Percentiles rank a stretch among this genome's conserved stretches.
Conservation (phyloP, 2,888 invertebrate genomes). For the Drosophila suboccidentalis region DNA sequence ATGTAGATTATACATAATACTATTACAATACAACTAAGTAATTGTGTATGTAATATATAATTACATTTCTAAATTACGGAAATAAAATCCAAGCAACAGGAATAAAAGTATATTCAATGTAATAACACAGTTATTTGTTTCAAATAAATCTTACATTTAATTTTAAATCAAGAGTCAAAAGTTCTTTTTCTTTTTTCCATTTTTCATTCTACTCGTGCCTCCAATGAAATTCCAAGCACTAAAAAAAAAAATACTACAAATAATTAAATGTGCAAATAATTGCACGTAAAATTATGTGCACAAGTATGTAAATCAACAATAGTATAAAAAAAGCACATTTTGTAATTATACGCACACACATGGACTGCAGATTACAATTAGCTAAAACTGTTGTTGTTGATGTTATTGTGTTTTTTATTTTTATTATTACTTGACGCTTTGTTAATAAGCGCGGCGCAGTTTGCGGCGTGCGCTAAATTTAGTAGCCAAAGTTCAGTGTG, state of each 20-base stretch:
- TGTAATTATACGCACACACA: conserved; percentile 36
- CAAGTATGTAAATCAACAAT: conserved; percentile 14
- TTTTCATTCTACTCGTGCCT: conserved; percentile 35
- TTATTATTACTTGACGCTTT: conserved; percentile 37
- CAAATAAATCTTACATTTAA: conserved; percentile 85
- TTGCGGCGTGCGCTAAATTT: conserved; percentile 66
- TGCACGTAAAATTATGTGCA: conserved; percentile 66
- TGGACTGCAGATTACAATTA: conserved; percentile 51
- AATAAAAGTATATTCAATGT: conserved; percentile 78
- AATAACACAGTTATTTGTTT: conserved; percentile 86
- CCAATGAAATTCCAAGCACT: conserved; percentile 26
- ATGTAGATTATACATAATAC: conserved; percentile 54
- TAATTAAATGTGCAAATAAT: conserved; percentile 54
- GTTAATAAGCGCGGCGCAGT: conserved; percentile 72
- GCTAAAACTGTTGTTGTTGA: conserved; percentile 24
- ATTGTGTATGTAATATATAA: conserved; percentile 81
- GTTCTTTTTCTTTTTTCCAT: conserved; percentile 8
- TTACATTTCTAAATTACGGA: conserved; percentile 74
- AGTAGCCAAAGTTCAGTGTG: conserved; percentile 68
- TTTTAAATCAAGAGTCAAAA: conserved; percentile 63
- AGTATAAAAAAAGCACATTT: conserved; percentile 34
- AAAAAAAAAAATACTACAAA: conserved; percentile 13
- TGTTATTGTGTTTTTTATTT: conserved; percentile 1
- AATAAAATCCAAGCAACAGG: conserved; percentile 66
- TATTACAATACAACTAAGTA: conserved; percentile 73